These are phyloP conservation scores for Lithophane ornitopus DNA, from an alignment of 2,888 invertebrate species.

Conservation along the genomic window DNA sequence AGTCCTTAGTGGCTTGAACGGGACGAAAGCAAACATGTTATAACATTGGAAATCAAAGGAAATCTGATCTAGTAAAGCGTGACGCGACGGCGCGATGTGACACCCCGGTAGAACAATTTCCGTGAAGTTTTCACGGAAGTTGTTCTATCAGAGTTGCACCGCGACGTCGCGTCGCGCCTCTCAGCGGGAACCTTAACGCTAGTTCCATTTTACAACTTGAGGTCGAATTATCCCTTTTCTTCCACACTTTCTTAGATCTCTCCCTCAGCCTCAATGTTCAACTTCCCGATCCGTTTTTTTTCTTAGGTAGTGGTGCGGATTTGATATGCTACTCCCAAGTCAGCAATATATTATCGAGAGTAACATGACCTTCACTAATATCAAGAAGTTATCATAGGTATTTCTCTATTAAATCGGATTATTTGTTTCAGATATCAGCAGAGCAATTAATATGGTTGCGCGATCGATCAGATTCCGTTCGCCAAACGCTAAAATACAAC, in stretches of 20 bases:
- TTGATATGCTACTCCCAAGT: too few relatives aligned
- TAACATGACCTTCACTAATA: not conserved
- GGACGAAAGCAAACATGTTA: too few relatives aligned
- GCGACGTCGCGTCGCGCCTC: too few relatives aligned
- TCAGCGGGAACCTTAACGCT: not conserved
- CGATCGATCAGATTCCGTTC: constrained; percentile 38
- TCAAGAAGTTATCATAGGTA: not conserved
- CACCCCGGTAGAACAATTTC: too few relatives aligned
- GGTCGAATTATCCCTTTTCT: not conserved
- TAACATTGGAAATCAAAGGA: not conserved
- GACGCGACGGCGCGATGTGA: too few relatives aligned
- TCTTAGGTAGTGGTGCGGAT: not conserved
- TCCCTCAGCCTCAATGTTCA: not conserved
- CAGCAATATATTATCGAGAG: too few relatives aligned
- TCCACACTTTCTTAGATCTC: too few relatives aligned
- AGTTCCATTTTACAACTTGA: not conserved
- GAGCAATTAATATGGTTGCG: constrained; percentile 39
- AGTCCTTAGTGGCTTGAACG: not conserved
- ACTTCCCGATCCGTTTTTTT: too few relatives aligned
- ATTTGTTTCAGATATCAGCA: constrained; percentile 18
- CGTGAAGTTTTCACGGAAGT: too few relatives aligned
- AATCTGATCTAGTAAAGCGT: not conserved
- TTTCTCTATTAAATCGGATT: not conserved
- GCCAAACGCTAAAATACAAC: constrained; percentile 65
- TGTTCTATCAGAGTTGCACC: too few relatives aligned